Evolutionary conservation across 2,797 vertebrate species (phyloP).

Genomic region (Artibeus jamaicensis): DNA sequence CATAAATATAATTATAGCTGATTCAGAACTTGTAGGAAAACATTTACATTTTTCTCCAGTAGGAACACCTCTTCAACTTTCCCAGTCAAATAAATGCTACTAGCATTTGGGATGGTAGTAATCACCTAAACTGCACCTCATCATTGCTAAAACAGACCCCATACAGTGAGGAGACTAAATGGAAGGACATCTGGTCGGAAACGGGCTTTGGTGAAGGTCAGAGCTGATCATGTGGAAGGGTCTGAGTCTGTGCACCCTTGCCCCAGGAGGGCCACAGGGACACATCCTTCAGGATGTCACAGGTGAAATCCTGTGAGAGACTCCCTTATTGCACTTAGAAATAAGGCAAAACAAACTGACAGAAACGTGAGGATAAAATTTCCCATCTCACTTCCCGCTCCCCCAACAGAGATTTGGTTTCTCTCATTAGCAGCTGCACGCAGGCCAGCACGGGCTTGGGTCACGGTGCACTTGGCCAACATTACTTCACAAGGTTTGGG

Average conservation of each 20-base stretch:
- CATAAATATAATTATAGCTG: conserved; percentile 59
- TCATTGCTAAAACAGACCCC: conserved; percentile 3
- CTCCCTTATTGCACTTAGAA: conserved; percentile 87
- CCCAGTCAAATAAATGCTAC: conserved; percentile 12
- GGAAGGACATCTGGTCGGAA: conserved; percentile 69
- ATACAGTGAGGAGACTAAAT: conserved; percentile 8
- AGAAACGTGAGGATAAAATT: conserved; percentile 77
- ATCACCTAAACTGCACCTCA: background rate
- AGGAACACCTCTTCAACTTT: conserved; percentile 53
- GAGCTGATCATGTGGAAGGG: background rate
- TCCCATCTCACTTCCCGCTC: conserved; percentile 51
- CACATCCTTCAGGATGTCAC: conserved; percentile 74
- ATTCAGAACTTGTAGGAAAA: conserved; percentile 60
- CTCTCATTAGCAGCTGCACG: conserved; percentile 17
- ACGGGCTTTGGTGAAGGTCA: conserved; percentile 50
- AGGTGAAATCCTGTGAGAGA: conserved; percentile 68
- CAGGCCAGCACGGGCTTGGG: background rate
- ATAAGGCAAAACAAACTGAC: conserved; percentile 83
- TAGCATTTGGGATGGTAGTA: conserved; percentile 40
- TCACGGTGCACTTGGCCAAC: background rate
- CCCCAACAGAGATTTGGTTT: conserved; percentile 44
- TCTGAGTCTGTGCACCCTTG: conserved; percentile 12
- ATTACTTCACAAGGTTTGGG: background rate
- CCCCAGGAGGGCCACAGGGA: conserved; percentile 70
- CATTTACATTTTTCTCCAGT: conserved; percentile 56